These are phyloP conservation scores for Oxycera nigricornis DNA, from an alignment of 2,888 invertebrate species.

Conservation along the genomic window DNA sequence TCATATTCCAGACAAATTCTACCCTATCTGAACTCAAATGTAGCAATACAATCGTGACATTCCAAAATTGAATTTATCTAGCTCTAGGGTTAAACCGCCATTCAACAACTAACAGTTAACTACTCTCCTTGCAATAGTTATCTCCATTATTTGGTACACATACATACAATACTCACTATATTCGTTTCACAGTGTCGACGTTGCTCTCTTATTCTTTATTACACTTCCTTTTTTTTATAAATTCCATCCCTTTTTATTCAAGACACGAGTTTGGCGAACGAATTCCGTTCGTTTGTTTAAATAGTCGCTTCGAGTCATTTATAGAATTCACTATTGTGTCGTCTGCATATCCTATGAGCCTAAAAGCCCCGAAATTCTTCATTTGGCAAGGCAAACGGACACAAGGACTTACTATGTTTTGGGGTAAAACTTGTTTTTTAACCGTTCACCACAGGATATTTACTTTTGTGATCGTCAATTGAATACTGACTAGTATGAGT, in stretches of 20 bases:
- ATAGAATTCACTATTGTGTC: slow-evolving; percentile 8
- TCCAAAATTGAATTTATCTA: no score
- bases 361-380: not conserved
- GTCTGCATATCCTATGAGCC: slow-evolving; percentile 24
- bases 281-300: slow-evolving; percentile 21
- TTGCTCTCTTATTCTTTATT: slow-evolving; percentile 20
- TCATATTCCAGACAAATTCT: no score
- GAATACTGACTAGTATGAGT: slow-evolving; percentile 1
- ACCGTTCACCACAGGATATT: not conserved
- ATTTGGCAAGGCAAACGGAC: not conserved
- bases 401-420: not conserved
- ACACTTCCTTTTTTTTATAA: not conserved
- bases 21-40: no score
- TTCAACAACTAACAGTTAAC: no score
- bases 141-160: no score
- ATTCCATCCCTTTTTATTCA: slow-evolving; percentile 12
- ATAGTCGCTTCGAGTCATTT: slow-evolving; percentile 22
- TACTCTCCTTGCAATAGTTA: no score
- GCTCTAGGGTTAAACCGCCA: no score
- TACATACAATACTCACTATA: no score
- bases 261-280: slow-evolving; percentile 12
- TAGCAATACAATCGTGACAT: no score
- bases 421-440: not conserved
- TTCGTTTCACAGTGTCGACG: no score
- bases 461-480: slow-evolving; percentile 3